Base-by-base conservation (phyloP, 1,140 invertebrate genomes). In the Dinoponera quadriceps region DNA sequence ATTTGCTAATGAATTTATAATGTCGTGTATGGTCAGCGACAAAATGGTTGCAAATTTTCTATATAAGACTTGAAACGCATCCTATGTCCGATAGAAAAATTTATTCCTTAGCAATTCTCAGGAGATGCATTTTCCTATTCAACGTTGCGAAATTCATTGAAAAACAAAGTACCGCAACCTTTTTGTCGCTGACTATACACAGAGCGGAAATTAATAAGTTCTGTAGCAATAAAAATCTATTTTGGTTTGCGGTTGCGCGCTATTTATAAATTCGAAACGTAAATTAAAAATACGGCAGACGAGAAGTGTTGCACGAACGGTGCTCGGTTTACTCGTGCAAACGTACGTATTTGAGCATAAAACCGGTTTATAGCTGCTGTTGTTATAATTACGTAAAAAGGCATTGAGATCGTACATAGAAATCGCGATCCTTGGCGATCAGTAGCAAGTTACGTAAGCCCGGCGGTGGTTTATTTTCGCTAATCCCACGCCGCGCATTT, bases 311-410 rank as follows among this genome's bases (percentile, higher is more conserved):
- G 3, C 16, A 22, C 11, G 14, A 49, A 22, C 29, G 1, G 54
- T 62, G 49, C 25, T 3, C 20, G 14, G 14, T 13, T 63, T 18
- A 49, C 29, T n/a, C n/a, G n/a, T n/a, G 29, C 29, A 33, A 33
- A 33, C 38, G 22, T 25, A 33, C 54, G 14, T 65, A 25, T 3
- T 48, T 4, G 22, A 29, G n/a, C 22, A 69, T 71, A 71, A n/a
- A 57, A 80, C 51, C 75, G 63, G 65, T 80, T 80, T 69, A 27
- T 7, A 44, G 2, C 14, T 4, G 18, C 0, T 11, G 25, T 80
- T 80, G 14, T 14, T n/a, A n/a, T n/a, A n/a, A 18, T 80, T 71
- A 80, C 22, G 14, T n/a, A n/a, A n/a, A n/a, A n/a, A n/a, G 25
- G 5, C 1, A 48, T 55, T 4, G 18, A 68, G 63, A 78, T 78